Base-by-base conservation (phyloP, 2,113 vertebrate species). In the Colius striatus region DNA sequence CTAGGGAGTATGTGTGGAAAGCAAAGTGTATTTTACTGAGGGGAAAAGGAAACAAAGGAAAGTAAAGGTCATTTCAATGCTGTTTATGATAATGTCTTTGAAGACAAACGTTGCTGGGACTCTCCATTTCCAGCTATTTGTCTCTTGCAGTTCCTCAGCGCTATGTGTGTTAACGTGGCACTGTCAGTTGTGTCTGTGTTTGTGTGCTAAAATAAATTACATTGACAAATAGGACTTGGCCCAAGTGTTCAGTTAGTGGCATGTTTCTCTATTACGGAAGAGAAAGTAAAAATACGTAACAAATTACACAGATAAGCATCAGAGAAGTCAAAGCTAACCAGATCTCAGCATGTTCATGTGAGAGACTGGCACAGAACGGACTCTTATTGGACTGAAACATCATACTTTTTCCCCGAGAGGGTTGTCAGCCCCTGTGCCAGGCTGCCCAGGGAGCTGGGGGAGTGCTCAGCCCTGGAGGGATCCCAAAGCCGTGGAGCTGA, bases 301-400 rank as follows among this genome's bases (percentile, higher is more conserved):
- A 54, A 90, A 83, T 91, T 60, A 84, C 8, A 6, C n/a, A 95
- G 86, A 80, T 88, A 80, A 90, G 65, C 38, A 86, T 91, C 87
- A 86, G 89, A 63, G 61, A 71, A 94, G 53, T 66, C 63, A 66
- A 66, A 87, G 55, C 71, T 68, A 88, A 86, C 60, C 55, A 23
- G 55, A 62, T 75, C 63, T 70, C 84, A 73, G 63, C 61, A 36
- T 18, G 60, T 54, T 80, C 45, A 13, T n/a, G 62, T 51, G 62
- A 68, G 34, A 38, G 36, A 26, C 1, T 68, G 79, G 86, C 83
- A 89, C 27, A 53, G 83, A 61, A 23, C 3, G n/a, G 41, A n/a
- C 47, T 80, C 63, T 4, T 17, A 19, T 6, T 45, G 76, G 50
- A 57, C 71, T 21, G 47, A 74, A 65, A 67, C 74, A 29, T 26